phyloP scores from a whole-genome alignment of 2,113 vertebrate species.

The Albula glossodonta region DNA sequence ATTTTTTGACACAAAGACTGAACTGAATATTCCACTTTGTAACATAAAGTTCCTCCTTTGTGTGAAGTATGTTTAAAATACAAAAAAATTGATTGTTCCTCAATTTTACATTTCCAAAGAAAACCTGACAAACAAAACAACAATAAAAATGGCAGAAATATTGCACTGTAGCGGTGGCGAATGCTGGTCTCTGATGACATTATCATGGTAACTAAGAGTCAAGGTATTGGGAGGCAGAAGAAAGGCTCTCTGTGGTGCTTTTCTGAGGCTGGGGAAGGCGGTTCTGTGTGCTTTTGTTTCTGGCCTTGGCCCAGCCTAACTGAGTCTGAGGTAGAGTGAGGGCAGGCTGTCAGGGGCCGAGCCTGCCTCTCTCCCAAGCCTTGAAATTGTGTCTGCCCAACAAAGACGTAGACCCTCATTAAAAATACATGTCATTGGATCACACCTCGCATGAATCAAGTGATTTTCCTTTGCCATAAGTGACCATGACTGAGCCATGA shows the following conservation, averaged over 20 bases:
- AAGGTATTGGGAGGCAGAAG: conserved; percentile 3
- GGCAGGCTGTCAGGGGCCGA: not conserved
- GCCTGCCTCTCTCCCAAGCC: not conserved
- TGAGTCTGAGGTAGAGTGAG: not conserved
- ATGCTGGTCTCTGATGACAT: conserved; percentile 25
- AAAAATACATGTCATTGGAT: conserved; percentile 46
- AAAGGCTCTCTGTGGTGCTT: conserved; percentile 34
- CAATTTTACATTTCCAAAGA: not conserved
- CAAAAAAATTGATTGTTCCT: not conserved
- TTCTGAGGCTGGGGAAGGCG: conserved; percentile 14
- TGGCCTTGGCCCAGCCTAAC: conserved; percentile 30
- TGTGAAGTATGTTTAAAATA: not conserved
- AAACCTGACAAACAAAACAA: not conserved
- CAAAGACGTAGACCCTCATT: conserved; percentile 42
- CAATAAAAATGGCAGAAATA: not conserved
- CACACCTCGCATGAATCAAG: conserved; percentile 40
- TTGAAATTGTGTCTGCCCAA: conserved; percentile 16
- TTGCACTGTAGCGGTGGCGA: not conserved
- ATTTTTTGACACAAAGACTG: not conserved
- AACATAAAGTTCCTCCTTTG: not conserved
- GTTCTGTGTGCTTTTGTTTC: conserved; percentile 47
- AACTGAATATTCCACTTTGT: not conserved
- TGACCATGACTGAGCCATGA: conserved; percentile 41
- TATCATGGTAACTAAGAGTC: conserved; percentile 27
- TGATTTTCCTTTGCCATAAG: conserved; percentile 29